These are phyloP conservation scores for Prionailurus bengalensis DNA, from an alignment of 2,113 vertebrate genomes.

Conservation along the genomic window DNA sequence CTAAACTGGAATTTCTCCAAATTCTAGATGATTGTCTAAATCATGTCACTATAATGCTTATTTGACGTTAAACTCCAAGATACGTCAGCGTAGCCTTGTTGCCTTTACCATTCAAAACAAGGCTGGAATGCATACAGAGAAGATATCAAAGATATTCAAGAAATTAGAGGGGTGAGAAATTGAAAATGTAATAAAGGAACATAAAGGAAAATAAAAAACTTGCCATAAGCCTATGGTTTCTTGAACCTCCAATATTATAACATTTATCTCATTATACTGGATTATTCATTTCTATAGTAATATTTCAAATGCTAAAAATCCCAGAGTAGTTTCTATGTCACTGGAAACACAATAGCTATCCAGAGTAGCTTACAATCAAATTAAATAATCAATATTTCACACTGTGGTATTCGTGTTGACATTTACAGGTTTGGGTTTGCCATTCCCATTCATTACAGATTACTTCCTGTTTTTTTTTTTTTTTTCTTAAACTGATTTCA, in stretches of 20 bases:
- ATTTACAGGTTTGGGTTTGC: neutral
- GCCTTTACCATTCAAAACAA: neutral
- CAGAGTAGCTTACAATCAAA: constrained; percentile 71
- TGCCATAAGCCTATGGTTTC: neutral
- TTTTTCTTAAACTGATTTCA: no score
- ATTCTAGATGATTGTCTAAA: neutral
- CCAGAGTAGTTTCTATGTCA: constrained; percentile 63
- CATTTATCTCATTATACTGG: neutral
- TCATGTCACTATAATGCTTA: neutral
- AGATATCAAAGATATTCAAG: neutral
- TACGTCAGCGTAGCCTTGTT: neutral
- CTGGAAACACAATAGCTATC: constrained; percentile 33
- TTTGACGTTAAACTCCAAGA: neutral
- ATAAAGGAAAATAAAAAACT: neutral
- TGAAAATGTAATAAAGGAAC: neutral
- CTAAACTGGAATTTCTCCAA: neutral
- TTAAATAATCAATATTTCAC: constrained; percentile 79
- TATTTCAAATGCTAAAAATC: constrained; percentile 25
- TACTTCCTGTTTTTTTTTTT: neutral
- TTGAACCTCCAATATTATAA: neutral
- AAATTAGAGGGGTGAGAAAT: neutral
- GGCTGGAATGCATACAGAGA: neutral
- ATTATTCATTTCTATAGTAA: neutral
- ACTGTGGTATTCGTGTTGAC: neutral
- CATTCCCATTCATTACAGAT: neutral